phyloP scores from a whole-genome alignment of 2,888 invertebrate species.

The Cosmorhoe ocellata region DNA sequence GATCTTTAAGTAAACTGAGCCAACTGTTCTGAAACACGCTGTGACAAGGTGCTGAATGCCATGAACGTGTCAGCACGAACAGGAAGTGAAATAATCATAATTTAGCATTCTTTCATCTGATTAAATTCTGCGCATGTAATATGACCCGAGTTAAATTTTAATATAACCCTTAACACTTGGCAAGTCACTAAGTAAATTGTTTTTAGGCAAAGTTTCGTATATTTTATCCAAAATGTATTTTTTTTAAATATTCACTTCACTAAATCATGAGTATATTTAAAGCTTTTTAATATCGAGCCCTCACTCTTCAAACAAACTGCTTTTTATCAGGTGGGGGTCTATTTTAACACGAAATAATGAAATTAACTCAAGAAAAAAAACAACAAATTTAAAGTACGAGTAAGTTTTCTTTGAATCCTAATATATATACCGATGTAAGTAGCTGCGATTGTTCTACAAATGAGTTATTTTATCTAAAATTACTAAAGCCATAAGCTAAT shows the following conservation, averaged over 20 bases:
- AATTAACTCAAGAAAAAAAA: too few relatives aligned
- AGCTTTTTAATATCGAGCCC: too few relatives aligned
- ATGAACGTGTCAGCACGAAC: constrained; percentile 41
- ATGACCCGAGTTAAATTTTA: constrained; percentile 27
- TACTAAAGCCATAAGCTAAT: constrained; percentile 33
- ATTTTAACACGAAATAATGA: too few relatives aligned
- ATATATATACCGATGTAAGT: too few relatives aligned
- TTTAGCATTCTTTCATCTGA: constrained; percentile 53
- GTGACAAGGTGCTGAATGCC: not conserved
- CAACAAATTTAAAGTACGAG: too few relatives aligned
- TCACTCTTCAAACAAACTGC: too few relatives aligned
- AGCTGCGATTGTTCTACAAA: too few relatives aligned
- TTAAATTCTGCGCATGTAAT: constrained; percentile 42
- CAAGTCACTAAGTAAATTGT: too few relatives aligned
- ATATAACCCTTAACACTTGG: constrained; percentile 22
- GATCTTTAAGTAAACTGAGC: not conserved
- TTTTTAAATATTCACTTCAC: too few relatives aligned
- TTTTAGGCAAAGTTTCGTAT: not conserved
- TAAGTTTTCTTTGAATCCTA: too few relatives aligned
- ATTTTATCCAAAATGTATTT: not conserved
- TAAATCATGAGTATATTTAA: too few relatives aligned
- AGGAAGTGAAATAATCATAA: constrained; percentile 55
- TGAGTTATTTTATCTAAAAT: constrained; percentile 38
- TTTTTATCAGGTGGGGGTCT: too few relatives aligned
- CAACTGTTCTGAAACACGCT: constrained; percentile 1